These are phyloP conservation scores for Dascyllus trimaculatus DNA, from an alignment of 2,113 vertebrate species.

Conservation along the genomic window DNA sequence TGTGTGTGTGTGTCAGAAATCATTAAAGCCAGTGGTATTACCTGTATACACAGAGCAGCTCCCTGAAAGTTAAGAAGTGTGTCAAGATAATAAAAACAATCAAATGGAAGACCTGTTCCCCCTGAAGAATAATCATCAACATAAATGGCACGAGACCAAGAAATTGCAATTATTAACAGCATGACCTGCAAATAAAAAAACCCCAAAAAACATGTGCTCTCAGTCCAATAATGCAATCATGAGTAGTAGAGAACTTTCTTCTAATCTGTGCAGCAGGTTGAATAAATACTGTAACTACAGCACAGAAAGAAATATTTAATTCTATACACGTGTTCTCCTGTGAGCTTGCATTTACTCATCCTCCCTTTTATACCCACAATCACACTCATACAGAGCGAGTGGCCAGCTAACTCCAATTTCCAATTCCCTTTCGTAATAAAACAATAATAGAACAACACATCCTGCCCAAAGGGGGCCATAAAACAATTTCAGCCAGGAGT, in stretches of 20 bases:
- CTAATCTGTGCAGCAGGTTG: slow-evolving; percentile 1
- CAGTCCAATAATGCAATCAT: neutral
- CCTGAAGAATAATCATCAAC: neutral
- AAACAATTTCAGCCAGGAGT: slow-evolving; percentile 75
- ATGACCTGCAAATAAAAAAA: neutral
- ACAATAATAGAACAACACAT: slow-evolving; percentile 74
- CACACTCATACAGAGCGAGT: slow-evolving; percentile 37
- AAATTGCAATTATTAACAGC: neutral
- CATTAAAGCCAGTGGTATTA: slow-evolving; percentile 12
- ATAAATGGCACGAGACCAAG: slow-evolving; percentile 5
- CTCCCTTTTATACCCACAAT: slow-evolving; percentile 14
- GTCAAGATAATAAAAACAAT: slow-evolving; percentile 9
- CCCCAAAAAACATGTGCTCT: neutral
- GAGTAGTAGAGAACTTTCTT: slow-evolving; percentile 8
- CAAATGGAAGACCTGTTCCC: slow-evolving; percentile 3
- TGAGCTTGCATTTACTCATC: slow-evolving; percentile 37
- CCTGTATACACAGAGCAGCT: neutral
- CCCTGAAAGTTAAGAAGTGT: slow-evolving; percentile 13
- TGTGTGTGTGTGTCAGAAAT: slow-evolving; percentile 16
- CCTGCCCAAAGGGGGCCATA: slow-evolving; percentile 66
- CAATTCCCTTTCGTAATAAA: slow-evolving; percentile 74
- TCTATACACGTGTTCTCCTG: neutral
- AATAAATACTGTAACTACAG: neutral
- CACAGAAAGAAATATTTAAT: neutral
- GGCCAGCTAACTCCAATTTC: slow-evolving; percentile 47